These are phyloP conservation scores for Glandiceps talaboti DNA, from an alignment of 53 echinoderm and acorn worm species.

Conservation along the genomic window DNA sequence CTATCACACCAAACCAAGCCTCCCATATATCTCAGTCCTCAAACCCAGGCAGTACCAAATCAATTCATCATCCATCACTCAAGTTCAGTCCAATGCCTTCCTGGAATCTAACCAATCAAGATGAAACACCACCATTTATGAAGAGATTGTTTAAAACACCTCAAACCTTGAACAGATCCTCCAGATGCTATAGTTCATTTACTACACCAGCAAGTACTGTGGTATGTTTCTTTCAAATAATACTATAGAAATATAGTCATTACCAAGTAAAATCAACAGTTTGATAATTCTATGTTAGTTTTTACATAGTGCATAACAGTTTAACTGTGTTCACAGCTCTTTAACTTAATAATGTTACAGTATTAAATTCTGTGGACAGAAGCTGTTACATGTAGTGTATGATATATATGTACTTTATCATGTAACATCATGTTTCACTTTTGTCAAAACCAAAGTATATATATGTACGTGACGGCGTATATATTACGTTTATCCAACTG, in stretches of 20 bases:
- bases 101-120: slow-evolving; percentile 22
- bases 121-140: slow-evolving; percentile 44
- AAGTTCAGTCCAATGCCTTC: slow-evolving; percentile 15
- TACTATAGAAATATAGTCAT: not conserved
- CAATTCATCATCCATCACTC: slow-evolving; percentile 8
- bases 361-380: too few relatives aligned
- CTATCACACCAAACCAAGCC: slow-evolving; percentile 23
- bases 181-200: slow-evolving; percentile 8
- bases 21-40: not conserved
- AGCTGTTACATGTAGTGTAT: too few relatives aligned
- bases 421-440: too few relatives aligned
- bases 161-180: slow-evolving; percentile 16
- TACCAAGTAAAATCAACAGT: not conserved
- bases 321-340: too few relatives aligned
- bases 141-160: slow-evolving; percentile 76
- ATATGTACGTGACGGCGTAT: too few relatives aligned
- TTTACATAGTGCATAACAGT: too few relatives aligned
- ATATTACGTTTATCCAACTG: too few relatives aligned
- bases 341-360: too few relatives aligned
- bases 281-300: not conserved
- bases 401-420: too few relatives aligned
- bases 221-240: not conserved
- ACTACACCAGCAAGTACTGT: not conserved
- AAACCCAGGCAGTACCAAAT: not conserved
- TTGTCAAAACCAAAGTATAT: too few relatives aligned